These are phyloP conservation scores for Rhipidura dahli DNA, from an alignment of 2,113 vertebrate genomes.

Conservation along the genomic window DNA sequence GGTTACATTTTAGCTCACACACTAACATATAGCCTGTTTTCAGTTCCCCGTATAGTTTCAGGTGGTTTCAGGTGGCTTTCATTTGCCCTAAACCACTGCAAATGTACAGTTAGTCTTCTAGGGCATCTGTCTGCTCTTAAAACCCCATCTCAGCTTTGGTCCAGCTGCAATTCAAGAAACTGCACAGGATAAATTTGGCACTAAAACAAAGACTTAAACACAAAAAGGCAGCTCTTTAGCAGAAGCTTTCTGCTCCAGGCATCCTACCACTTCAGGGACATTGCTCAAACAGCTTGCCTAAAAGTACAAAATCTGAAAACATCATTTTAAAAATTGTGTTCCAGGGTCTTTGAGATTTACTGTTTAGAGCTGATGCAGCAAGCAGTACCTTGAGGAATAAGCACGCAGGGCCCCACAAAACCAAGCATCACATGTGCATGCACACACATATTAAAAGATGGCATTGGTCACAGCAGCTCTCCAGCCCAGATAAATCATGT, in stretches of 20 bases:
- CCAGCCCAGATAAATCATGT: neutral
- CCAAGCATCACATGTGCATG: fast-evolving
- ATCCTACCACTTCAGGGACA: neutral
- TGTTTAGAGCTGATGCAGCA: neutral
- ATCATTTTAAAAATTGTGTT: neutral
- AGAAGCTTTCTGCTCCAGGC: neutral
- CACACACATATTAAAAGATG: neutral
- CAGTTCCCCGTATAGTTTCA: neutral
- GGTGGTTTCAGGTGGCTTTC: neutral
- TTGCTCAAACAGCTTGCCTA: neutral
- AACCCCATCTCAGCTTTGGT: neutral
- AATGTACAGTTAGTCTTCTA: neutral
- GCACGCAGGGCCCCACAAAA: neutral
- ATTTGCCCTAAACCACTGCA: neutral
- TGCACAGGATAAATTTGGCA: neutral
- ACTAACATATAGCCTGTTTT: neutral
- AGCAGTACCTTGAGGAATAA: neutral
- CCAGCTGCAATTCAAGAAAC: neutral
- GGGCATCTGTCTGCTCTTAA: neutral
- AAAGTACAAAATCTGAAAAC: neutral
- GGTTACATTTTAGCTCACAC: neutral
- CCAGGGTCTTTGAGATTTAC: neutral
- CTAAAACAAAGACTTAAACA: neutral
- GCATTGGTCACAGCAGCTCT: neutral
- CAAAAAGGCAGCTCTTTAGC: neutral